A percentile compares a stretch with the other conserved stretches of the same genome.
Evolutionary conservation across 1,140 invertebrate species (phyloP).

Genomic region (Anastatus disparis): DNA sequence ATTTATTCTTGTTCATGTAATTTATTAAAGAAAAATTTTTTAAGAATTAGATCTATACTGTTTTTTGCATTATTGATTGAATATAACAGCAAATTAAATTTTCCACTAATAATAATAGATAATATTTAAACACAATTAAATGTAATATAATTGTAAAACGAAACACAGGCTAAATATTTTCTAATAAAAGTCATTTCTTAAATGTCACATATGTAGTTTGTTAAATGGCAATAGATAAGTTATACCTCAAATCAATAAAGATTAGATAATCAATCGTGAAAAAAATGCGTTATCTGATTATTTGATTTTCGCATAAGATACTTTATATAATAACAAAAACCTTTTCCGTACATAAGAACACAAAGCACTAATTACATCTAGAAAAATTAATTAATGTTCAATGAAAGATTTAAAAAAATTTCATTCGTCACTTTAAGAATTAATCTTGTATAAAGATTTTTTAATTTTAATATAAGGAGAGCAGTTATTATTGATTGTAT

Average conservation of each 20-base stretch:
- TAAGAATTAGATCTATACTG: not conserved
- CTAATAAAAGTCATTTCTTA: not conserved
- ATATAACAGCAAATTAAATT: not conserved
- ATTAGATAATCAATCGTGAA: not conserved
- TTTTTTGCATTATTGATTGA: too few species aligned
- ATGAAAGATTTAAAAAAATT: not conserved
- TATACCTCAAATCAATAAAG: not conserved
- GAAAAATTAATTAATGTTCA: not conserved
- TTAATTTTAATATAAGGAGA: too few species aligned
- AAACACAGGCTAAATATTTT: not conserved
- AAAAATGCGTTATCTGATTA: too few species aligned
- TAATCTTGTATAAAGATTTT: too few species aligned
- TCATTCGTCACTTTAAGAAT: too few species aligned
- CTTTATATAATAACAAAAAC: not conserved
- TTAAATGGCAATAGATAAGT: not conserved
- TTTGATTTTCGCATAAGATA: too few species aligned
- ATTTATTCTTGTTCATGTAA: not conserved
- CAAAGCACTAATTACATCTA: too few species aligned
- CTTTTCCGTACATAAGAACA: not conserved
- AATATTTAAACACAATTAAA: not conserved
- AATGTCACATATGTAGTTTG: not conserved
- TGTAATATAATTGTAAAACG: not conserved
- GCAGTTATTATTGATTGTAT: too few species aligned
- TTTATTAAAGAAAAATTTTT: not conserved
- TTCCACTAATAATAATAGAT: not conserved